Percentiles rank a stretch among this genome's conserved stretches.
Conservation (phyloP, 2,888 invertebrate genomes). For the Halictus ligatus region DNA sequence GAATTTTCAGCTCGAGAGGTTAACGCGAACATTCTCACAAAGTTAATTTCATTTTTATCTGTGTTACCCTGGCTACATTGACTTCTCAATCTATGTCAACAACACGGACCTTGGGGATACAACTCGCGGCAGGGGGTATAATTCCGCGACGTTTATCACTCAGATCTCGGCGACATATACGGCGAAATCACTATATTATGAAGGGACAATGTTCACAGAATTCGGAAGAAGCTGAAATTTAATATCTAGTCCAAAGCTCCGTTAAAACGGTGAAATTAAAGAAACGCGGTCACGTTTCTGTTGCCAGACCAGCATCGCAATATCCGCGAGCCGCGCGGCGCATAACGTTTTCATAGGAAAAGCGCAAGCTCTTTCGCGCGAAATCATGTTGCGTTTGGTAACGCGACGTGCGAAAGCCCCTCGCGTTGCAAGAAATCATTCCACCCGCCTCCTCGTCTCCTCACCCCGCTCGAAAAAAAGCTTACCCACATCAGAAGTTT, state of each 20-base stretch:
- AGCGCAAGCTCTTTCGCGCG: background rate
- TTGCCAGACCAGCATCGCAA: background rate
- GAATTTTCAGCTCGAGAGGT: too few relatives aligned
- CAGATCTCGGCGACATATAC: too few relatives aligned
- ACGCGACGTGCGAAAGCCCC: background rate
- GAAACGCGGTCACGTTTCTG: background rate
- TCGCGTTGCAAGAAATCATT: background rate
- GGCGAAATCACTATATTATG: too few relatives aligned
- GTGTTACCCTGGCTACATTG: too few relatives aligned
- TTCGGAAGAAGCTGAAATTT: background rate
- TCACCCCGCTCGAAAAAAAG: constrained; percentile 8
- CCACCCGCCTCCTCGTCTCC: background rate
- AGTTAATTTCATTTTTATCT: too few relatives aligned
- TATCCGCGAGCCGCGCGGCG: background rate
- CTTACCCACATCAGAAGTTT: constrained; percentile 28
- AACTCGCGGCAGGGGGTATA: too few relatives aligned
- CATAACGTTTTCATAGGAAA: background rate
- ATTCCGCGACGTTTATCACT: too few relatives aligned
- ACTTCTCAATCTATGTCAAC: too few relatives aligned
- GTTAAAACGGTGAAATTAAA: background rate
- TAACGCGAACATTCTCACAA: background rate
- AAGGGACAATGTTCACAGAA: background rate
- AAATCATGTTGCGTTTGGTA: constrained; percentile 1
- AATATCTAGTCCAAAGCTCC: background rate
- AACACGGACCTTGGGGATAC: too few relatives aligned